Evolutionary conservation across 1,140 invertebrate species (phyloP).

Genomic region (Gerris buenoi): DNA sequence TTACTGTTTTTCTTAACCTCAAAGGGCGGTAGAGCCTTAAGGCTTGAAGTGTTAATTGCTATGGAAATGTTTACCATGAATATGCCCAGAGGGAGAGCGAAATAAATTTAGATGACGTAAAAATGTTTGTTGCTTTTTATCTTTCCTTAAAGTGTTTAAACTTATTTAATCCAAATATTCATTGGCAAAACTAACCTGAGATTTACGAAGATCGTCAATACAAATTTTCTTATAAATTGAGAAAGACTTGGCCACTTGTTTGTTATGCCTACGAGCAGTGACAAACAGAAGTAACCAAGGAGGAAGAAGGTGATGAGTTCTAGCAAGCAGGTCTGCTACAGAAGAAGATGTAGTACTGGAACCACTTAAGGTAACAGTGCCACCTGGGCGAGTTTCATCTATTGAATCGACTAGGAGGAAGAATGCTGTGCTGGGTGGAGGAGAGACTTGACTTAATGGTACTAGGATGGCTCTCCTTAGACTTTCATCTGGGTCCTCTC

Average conservation of each 20-base stretch:
- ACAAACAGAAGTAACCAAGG: conserved; percentile 83
- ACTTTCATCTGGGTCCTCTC: conserved; percentile 74
- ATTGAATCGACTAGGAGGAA: conserved; percentile 83
- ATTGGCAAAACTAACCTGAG: conserved; percentile 45
- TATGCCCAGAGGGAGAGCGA: too few relatives aligned
- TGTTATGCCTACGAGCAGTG: conserved; percentile 72
- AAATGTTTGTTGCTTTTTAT: too few relatives aligned
- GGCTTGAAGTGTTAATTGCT: too few relatives aligned
- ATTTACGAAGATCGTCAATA: conserved; percentile 75
- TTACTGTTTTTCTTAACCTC: too few relatives aligned
- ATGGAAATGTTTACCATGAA: too few relatives aligned
- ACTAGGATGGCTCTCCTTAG: conserved; percentile 77
- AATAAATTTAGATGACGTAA: too few relatives aligned
- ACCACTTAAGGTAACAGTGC: not conserved
- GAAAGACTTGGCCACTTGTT: conserved; percentile 77
- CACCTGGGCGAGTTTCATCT: conserved; percentile 44
- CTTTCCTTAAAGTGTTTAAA: too few relatives aligned
- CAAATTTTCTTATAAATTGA: conserved; percentile 86
- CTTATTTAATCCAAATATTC: too few relatives aligned
- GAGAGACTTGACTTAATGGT: conserved; percentile 66
- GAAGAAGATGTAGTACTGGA: conserved; percentile 29
- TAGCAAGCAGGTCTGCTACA: conserved; percentile 71
- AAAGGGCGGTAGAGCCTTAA: too few relatives aligned
- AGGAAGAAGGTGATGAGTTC: conserved; percentile 82
- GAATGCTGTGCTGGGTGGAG: conserved; percentile 63